A percentile compares a stretch with the other conserved stretches of the same genome.
These are phyloP conservation scores for Lepidurus apus DNA, from an alignment of 1,140 invertebrate genomes.

Conservation along the genomic window DNA sequence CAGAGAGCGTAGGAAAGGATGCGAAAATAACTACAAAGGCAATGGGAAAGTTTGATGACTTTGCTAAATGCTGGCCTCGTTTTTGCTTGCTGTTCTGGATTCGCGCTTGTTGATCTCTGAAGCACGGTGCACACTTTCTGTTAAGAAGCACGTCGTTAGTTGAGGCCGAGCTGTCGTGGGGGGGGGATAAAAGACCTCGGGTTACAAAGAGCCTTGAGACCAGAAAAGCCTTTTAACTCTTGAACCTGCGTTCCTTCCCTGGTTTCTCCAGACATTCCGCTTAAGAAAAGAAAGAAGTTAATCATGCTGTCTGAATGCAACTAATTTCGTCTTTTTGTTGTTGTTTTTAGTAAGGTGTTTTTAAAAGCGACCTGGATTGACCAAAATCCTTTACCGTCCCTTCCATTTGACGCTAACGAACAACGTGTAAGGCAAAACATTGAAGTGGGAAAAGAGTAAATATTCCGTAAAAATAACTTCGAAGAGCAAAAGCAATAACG, in stretches of 20 bases:
- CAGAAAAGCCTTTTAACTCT: background rate
- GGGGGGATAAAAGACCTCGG: background rate
- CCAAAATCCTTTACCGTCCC: no score
- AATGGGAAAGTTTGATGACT: constrained; percentile 12
- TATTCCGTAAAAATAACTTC: no score
- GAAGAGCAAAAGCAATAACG: background rate
- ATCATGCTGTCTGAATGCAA: no score
- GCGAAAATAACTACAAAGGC: background rate
- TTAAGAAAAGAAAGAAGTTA: no score
- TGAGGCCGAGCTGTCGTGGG: background rate
- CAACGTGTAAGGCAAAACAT: no score
- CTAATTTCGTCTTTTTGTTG: no score
- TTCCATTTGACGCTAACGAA: no score
- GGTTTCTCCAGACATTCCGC: background rate
- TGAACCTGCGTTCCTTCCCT: background rate
- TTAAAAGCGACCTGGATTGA: no score
- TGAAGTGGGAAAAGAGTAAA: no score
- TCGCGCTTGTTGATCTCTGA: background rate
- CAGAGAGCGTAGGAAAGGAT: no score
- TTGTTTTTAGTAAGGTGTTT: no score
- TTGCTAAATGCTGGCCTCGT: background rate
- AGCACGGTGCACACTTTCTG: background rate
- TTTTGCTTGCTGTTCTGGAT: background rate
- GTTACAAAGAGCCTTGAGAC: constrained; percentile 7
- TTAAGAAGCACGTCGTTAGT: background rate